These are phyloP conservation scores for Seriola quinqueradiata DNA, from an alignment of 2,113 vertebrate species.

Conservation along the genomic window DNA sequence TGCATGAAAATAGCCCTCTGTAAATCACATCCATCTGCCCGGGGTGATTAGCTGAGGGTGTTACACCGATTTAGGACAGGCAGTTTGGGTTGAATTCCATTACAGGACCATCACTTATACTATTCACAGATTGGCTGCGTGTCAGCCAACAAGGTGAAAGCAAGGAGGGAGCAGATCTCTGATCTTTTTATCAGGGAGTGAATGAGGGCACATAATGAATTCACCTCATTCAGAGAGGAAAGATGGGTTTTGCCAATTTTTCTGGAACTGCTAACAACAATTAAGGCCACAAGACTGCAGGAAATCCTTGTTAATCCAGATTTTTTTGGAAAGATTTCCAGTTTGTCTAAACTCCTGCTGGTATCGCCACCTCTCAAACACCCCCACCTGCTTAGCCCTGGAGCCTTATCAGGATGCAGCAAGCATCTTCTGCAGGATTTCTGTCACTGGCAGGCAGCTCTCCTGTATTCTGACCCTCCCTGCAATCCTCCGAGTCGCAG, in stretches of 20 bases:
- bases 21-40: conserved; percentile 39
- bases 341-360: conserved; percentile 38
- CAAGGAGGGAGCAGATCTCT: conserved; percentile 51
- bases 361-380: conserved; percentile 30
- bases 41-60: conserved; percentile 40
- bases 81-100: conserved; percentile 44
- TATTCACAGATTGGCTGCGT: conserved; percentile 50
- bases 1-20: not conserved
- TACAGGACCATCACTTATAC: conserved; percentile 29
- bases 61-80: conserved; percentile 33
- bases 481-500: conserved; percentile 41
- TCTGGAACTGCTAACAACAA: conserved; percentile 13
- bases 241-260: conserved; percentile 1
- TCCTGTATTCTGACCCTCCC: conserved; percentile 55
- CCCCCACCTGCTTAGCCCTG: conserved; percentile 24
- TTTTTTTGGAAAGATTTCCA: conserved; percentile 37
- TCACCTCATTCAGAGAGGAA: conserved; percentile 30
- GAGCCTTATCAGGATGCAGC: conserved; percentile 71
- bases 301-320: conserved; percentile 21
- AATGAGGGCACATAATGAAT: conserved; percentile 38
- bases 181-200: conserved; percentile 38
- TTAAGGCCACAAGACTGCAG: not conserved
- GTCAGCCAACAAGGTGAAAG: conserved; percentile 63
- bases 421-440: conserved; percentile 53
- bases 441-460: conserved; percentile 59